Evolutionary conservation across 2,113 vertebrate species (phyloP).

Genomic region (sheep (Ovis aries)): ARS-UI_Ramb_v3.0 NC_056055.1:114543501-114544000

Average conservation of each 20-base stretch:
- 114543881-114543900: background rate
- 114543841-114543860: background rate
- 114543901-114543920: background rate
- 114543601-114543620: background rate
- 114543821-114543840: background rate
- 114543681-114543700: background rate
- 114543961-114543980: no score
- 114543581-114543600: background rate
- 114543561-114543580: background rate
- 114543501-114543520: background rate
- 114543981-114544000: no score
- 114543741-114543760: background rate
- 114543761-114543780: background rate
- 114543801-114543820: background rate
- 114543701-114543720: background rate
- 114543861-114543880: background rate
- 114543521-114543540: background rate
- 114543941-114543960: no score
- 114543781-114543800: background rate
- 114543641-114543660: background rate
- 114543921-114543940: no score
- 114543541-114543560: background rate
- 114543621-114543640: background rate
- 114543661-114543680: background rate
- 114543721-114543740: background rate